Percentiles rank a stretch among this genome's conserved stretches.
Conservation (phyloP, 2,888 invertebrate species). For the Aporophyla nigra region DNA sequence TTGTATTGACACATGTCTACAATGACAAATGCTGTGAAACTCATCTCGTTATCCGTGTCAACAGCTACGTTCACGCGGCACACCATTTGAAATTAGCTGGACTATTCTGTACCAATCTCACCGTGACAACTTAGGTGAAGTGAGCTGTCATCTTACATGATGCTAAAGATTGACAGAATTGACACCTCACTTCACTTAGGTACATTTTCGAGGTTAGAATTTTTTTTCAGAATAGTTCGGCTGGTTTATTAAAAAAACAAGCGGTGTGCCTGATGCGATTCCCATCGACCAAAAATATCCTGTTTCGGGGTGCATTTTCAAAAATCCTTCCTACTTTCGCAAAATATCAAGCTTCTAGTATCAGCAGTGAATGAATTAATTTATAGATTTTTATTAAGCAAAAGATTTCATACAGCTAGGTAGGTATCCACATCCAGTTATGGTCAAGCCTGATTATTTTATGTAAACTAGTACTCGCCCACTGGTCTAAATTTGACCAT, state of each 20-base stretch:
- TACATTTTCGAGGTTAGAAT: too few species aligned
- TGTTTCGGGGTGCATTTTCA: background rate
- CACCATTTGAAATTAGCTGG: background rate
- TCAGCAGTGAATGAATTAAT: background rate
- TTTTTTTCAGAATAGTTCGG: too few species aligned
- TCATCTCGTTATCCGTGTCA: conserved; percentile 1
- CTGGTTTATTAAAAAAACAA: background rate
- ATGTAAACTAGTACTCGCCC: too few species aligned
- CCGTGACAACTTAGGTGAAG: too few species aligned
- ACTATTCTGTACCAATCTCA: too few species aligned
- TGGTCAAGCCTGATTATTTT: background rate
- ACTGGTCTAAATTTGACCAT: too few species aligned
- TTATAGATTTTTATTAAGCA: background rate
- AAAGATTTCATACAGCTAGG: background rate
- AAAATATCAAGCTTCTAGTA: background rate
- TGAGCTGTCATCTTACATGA: too few species aligned
- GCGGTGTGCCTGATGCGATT: background rate
- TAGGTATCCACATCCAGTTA: background rate
- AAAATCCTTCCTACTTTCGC: background rate
- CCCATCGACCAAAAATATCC: too few species aligned
- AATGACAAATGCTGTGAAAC: background rate
- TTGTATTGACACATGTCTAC: conserved; percentile 16
- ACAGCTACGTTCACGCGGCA: background rate
- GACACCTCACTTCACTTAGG: too few species aligned
- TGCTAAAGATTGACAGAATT: too few species aligned